Evolutionary conservation across 2,113 vertebrate genomes (phyloP).

Genomic region (Platanista minor): DNA sequence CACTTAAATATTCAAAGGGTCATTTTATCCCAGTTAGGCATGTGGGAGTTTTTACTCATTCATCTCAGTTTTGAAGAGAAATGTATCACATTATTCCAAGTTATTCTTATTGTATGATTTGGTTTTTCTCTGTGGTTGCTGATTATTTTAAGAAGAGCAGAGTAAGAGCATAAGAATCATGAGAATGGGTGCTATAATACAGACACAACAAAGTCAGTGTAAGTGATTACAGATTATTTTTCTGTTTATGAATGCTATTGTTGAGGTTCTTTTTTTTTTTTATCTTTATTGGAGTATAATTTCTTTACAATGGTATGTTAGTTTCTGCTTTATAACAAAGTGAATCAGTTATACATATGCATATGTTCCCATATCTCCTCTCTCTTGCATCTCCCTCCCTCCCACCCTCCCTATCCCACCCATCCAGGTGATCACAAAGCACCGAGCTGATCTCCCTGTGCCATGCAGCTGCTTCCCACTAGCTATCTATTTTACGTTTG

Average conservation of each 20-base stretch:
- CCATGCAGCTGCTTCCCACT: too few relatives aligned
- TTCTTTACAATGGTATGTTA: too few relatives aligned
- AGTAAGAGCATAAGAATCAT: neutral
- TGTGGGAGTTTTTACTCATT: conserved; percentile 5
- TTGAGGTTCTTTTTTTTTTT: neutral
- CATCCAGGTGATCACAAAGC: too few relatives aligned
- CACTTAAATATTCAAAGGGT: conserved; percentile 39
- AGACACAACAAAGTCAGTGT: neutral
- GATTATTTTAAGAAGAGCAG: neutral
- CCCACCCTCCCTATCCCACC: too few relatives aligned
- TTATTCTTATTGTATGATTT: conserved; percentile 44
- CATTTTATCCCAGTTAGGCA: conserved; percentile 17
- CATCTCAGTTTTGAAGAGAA: conserved; percentile 35
- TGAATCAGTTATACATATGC: too few relatives aligned
- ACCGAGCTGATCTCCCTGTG: too few relatives aligned
- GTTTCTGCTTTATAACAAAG: too few relatives aligned
- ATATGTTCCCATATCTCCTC: too few relatives aligned
- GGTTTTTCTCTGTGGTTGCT: neutral
- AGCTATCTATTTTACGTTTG: too few relatives aligned
- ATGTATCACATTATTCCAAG: conserved; percentile 20
- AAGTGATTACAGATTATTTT: neutral
- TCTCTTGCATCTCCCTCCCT: too few relatives aligned
- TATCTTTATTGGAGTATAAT: too few relatives aligned
- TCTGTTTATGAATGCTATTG: neutral
- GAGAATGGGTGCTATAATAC: neutral